Conservation (phyloP, 1,140 invertebrate species). For the Hylaeus anthracinus region DNA sequence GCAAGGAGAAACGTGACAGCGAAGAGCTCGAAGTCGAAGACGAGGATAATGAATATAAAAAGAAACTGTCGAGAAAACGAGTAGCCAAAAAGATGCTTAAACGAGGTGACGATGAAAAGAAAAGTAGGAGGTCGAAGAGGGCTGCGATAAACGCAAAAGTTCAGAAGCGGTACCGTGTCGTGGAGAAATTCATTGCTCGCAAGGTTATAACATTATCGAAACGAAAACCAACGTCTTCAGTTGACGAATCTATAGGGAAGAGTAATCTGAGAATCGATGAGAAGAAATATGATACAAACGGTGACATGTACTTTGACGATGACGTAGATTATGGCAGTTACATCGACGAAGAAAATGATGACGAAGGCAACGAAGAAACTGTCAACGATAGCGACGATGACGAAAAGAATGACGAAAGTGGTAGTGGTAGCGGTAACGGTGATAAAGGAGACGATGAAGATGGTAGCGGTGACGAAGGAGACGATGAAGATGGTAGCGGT, state of each 20-base stretch:
- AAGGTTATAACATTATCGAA: too few relatives aligned
- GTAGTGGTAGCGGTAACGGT: not conserved
- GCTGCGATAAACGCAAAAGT: not conserved
- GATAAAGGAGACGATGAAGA: not conserved
- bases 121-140: not conserved
- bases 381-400: not conserved
- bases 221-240: too few relatives aligned
- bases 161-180: not conserved
- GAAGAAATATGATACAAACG: too few relatives aligned
- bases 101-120: too few relatives aligned
- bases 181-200: not conserved
- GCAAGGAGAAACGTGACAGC: not conserved
- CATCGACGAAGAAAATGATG: not conserved
- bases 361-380: not conserved
- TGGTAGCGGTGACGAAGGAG: not conserved
- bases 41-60: not conserved
- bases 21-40: not conserved
- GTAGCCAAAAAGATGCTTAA: not conserved
- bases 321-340: too few relatives aligned
- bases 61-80: not conserved
- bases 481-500: not conserved
- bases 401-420: not conserved
- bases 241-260: not conserved
- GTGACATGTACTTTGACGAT: too few relatives aligned
- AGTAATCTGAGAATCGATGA: not conserved